phyloP scores from a whole-genome alignment of 53 echinoderm and acorn worm genomes.

The Stichopus horrens region DNA sequence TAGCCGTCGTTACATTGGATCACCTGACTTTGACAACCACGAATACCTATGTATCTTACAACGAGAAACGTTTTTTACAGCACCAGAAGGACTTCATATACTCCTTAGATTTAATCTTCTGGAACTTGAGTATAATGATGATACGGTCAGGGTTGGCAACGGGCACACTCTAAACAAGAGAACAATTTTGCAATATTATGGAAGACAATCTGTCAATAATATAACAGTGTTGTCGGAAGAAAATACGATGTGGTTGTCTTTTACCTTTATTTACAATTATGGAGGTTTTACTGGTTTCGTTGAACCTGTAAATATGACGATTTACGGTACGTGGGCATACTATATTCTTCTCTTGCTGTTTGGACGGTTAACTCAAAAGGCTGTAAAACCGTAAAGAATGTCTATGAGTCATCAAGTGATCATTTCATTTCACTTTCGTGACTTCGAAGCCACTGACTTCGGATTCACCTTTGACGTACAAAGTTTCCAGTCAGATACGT shows the following conservation, averaged over 20 bases:
- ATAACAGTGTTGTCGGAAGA: background rate
- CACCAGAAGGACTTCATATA: background rate
- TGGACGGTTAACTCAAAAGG: no score
- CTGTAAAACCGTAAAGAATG: no score
- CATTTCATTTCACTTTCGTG: no score
- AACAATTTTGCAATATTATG: background rate
- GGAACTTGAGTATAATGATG: background rate
- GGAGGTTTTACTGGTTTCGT: background rate
- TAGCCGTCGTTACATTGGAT: background rate
- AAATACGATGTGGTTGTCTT: background rate
- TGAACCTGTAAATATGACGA: background rate
- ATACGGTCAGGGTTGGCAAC: constrained; percentile 7
- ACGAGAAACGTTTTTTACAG: background rate
- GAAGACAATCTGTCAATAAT: background rate
- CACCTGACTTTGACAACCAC: background rate
- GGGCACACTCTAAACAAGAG: background rate
- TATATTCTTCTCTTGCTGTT: no score
- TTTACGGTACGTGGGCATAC: background rate
- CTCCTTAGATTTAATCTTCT: background rate
- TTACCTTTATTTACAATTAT: background rate
- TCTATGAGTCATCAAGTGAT: no score
- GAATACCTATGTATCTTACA: background rate
- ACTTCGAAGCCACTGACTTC: no score
- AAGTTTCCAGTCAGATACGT: no score
- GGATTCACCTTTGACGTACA: no score